phyloP scores from a whole-genome alignment of 2,113 vertebrate genomes.

The Callaeas wilsoni region DNA sequence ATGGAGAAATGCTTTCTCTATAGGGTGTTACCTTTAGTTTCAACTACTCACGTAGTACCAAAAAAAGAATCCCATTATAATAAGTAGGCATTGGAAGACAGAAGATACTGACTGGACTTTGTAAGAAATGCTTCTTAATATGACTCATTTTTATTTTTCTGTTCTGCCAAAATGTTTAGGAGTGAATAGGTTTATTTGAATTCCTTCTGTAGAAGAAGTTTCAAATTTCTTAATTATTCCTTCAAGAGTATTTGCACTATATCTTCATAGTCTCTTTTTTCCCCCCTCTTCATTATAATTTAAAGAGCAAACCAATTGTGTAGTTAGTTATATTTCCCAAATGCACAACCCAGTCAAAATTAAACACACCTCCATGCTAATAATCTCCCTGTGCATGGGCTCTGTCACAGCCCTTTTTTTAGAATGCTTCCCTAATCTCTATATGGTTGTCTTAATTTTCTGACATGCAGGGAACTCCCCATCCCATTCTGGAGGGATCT shows the following conservation, averaged over 20 bases:
- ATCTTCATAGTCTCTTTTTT: background rate
- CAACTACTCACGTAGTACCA: background rate
- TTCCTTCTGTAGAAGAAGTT: background rate
- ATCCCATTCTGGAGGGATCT: background rate
- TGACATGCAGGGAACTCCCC: background rate
- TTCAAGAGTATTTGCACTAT: background rate
- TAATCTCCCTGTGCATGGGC: background rate
- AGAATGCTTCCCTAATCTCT: background rate
- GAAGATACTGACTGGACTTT: background rate
- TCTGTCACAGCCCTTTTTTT: background rate
- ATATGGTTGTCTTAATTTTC: background rate
- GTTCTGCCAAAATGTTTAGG: background rate
- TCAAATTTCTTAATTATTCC: background rate
- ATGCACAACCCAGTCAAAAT: background rate
- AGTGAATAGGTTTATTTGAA: background rate
- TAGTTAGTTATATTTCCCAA: background rate
- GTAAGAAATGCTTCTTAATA: background rate
- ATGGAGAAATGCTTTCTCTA: background rate
- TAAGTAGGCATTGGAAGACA: background rate
- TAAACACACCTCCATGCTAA: background rate
- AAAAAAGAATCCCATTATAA: background rate
- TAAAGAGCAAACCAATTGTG: background rate
- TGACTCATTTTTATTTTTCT: background rate
- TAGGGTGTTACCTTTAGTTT: background rate
- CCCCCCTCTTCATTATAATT: background rate